Base-by-base conservation (phyloP, 1,140 invertebrate genomes). In the Papilio dardanus region DNA sequence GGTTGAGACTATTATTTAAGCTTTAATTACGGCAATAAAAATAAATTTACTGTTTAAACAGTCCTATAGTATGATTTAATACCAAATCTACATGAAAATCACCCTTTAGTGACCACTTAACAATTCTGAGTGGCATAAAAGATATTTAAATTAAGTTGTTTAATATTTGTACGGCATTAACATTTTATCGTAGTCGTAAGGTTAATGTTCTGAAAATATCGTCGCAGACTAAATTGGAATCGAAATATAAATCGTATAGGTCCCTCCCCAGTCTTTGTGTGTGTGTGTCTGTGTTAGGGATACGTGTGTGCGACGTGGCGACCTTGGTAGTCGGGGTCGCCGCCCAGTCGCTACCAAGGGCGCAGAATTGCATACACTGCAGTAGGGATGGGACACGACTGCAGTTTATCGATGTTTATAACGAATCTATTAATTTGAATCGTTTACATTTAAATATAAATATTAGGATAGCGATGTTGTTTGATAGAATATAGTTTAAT, bases 251-350 rank as follows among this genome's bases (percentile, higher is more conserved):
- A 73, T 21, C 30, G 71, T 58, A 54, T 33, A 73, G 69, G 35
- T 69, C 3, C n/a, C 67, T 37, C 67, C 67, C 35, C 67, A 68
- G 66, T 68, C 68, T 46, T 71, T 28, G 62, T 30, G 30, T 46
- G 58, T 65, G 12, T 24, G 71, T 67, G 50, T 73, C 69, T 67
- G 30, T 50, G 71, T 67, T n/a, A 12, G 67, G 19, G 3, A 35
- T 10, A n/a, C 35, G 46, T 33, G 24, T 79, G 78, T 77, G 79
- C 75, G 76, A 24, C 69, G 71, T 6, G 71, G 68, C 78, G 81
- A 83, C 83, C 85, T 85, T 87, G 83, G 69, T 46, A 50, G 76
- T 19, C 79, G 83, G 81, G 86, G 81, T 87, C 83, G 79, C 79
- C 79, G 83, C 40, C 83, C 83, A 82, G 71, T 77, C 79, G 69